Evolutionary conservation across 2,888 invertebrate species (phyloP), one percentile per base, ranked within the genome.

Genomic region (Cryptocheilus praepositus): DNA sequence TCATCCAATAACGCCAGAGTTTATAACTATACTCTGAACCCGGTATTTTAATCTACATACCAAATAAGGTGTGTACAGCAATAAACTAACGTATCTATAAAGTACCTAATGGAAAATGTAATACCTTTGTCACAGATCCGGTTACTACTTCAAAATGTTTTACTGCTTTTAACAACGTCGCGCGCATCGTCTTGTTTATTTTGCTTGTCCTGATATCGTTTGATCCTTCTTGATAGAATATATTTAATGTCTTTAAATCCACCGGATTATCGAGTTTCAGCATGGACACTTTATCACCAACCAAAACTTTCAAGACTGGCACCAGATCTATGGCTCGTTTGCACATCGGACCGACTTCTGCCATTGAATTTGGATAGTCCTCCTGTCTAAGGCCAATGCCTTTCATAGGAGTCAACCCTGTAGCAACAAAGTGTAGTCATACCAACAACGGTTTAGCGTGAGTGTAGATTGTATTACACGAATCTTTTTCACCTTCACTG

Each of bases 281-380:
- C 22, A 89, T 89, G 0, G 85, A 79, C 0, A 90, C 89, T 64
- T 91, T 91, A 16, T 92, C 90, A 0, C 90, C 93, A 8, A 49
- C 16, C 1, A 94, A 86, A 22, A 94, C 89, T 89, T 92, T 93
- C 0, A 96, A 91, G 70, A 97, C 90, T 0, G 97, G 95, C 25
- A 91, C 89, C 62, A 99, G 90, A 90, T 99, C 99, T 19, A 91
- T 91, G 18, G 94, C 93, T 86, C 93, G 93, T 56, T 94, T 92
- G 67, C 94, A 92, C 87, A 97, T 92, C 52, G 98, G 96, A 0
- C 98, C 98, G 0, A 93, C 93, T 18, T 93, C 92, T 0, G 96
- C 94, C 93, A 98, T 96, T 0, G 95, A 93, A 2, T 92, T 90
- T n/a, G 90, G 36, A 55, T 68, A 83, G 64, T 83, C 82, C 22